These are phyloP conservation scores for Tholera decimalis DNA, from an alignment of 2,888 invertebrate genomes.

Conservation along the genomic window DNA sequence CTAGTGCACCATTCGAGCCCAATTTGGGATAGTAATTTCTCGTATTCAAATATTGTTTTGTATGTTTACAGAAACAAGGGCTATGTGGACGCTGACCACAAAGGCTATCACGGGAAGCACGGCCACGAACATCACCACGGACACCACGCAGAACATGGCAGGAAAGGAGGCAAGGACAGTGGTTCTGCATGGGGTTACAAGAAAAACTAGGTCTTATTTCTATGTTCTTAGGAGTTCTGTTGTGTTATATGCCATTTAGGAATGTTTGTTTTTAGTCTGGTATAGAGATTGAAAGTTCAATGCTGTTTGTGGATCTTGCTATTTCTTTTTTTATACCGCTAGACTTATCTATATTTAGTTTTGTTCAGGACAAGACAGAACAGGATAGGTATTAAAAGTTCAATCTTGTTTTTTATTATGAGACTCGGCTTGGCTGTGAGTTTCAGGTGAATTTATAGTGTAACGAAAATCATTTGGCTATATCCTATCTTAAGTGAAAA, in stretches of 20 bases:
- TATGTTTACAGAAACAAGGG: slow-evolving; percentile 90
- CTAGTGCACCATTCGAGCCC: neutral
- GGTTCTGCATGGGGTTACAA: slow-evolving; percentile 88
- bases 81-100: slow-evolving; percentile 92
- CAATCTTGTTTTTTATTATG: neutral
- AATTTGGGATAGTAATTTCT: neutral
- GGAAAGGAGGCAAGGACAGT: slow-evolving; percentile 91
- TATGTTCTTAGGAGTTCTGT: slow-evolving; percentile 49
- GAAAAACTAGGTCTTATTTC: slow-evolving; percentile 75
- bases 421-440: too few species aligned
- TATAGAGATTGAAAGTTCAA: slow-evolving; percentile 16
- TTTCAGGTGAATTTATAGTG: neutral
- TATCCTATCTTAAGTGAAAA: neutral
- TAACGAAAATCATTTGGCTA: neutral
- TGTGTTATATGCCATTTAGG: slow-evolving; percentile 57
- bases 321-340: neutral
- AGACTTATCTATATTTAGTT: neutral
- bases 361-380: neutral
- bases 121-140: slow-evolving; percentile 93
- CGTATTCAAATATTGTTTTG: neutral
- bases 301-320: slow-evolving; percentile 8
- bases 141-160: slow-evolving; percentile 91
- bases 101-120: slow-evolving; percentile 92
- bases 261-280: slow-evolving; percentile 28
- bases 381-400: neutral